Conservation (phyloP, 2,113 vertebrate genomes). For the Daboia siamensis region DNA sequence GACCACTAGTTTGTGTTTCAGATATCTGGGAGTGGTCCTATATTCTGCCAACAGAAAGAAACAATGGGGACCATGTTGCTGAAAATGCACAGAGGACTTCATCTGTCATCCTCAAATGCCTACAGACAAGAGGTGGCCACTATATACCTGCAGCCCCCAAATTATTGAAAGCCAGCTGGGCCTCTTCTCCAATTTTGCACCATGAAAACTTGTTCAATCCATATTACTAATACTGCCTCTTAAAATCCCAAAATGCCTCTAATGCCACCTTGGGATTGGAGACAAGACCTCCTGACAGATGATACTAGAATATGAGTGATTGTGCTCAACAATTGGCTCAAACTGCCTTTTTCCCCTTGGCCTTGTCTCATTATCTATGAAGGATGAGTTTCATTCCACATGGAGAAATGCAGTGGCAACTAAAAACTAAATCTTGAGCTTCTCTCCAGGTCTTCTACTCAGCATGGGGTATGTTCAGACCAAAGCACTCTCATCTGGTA, state of each 20-base stretch:
- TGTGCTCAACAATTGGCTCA: background rate
- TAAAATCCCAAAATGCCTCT: background rate
- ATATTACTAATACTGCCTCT: background rate
- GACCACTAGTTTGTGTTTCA: background rate
- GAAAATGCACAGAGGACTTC: background rate
- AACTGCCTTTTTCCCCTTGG: background rate
- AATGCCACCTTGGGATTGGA: background rate
- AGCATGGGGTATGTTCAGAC: background rate
- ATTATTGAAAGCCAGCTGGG: background rate
- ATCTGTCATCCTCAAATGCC: background rate
- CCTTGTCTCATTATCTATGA: background rate
- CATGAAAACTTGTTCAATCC: background rate
- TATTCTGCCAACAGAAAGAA: background rate
- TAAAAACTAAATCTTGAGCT: background rate
- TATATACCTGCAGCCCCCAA: background rate
- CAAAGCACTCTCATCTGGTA: background rate
- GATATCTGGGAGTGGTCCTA: background rate
- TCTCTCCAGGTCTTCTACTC: background rate
- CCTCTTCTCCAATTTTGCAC: background rate
- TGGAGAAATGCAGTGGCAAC: background rate
- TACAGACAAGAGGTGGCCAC: background rate
- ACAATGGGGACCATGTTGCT: background rate
- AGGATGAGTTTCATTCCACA: background rate
- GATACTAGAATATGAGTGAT: background rate
- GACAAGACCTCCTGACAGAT: background rate